A percentile compares a stretch with the other conserved stretches of the same genome.
These are phyloP conservation scores for Drosophila nigromelanica DNA, from an alignment of 1,140 invertebrate genomes.

Conservation along the genomic window DNA sequence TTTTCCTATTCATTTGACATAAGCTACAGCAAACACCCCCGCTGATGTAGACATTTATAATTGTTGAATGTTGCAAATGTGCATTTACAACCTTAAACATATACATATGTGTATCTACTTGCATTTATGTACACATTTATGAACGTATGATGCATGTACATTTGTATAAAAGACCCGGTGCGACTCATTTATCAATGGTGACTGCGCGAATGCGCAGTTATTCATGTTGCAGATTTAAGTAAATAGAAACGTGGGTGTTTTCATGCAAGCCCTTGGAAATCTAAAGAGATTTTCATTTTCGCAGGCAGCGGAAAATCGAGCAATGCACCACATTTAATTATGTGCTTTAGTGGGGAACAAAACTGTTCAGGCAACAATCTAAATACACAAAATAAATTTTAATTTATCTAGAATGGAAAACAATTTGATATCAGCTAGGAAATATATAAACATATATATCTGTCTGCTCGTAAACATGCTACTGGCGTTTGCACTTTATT, in stretches of 20 bases:
- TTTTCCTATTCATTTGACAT: slow-evolving; percentile 73
- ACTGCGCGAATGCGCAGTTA: slow-evolving; percentile 52
- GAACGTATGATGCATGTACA: not conserved
- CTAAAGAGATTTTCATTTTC: slow-evolving; percentile 36
- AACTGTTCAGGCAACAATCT: not conserved
- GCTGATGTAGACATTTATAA: slow-evolving; percentile 65
- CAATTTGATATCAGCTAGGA: not conserved
- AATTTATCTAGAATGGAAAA: not conserved
- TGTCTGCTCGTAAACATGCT: no score
- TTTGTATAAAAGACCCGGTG: not conserved
- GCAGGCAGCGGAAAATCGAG: slow-evolving; percentile 37
- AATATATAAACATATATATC: not conserved
- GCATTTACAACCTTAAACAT: not conserved
- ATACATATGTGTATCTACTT: not conserved
- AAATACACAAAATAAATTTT: not conserved
- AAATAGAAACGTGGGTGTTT: slow-evolving; percentile 57
- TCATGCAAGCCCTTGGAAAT: not conserved
- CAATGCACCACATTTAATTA: slow-evolving; percentile 49
- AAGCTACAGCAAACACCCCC: slow-evolving; percentile 43
- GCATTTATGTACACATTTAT: slow-evolving; percentile 13
- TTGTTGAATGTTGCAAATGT: slow-evolving; percentile 53
- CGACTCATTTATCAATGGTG: slow-evolving; percentile 67
- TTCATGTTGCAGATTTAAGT: slow-evolving; percentile 73
- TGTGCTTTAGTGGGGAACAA: not conserved
- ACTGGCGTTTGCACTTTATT: no score